Base-by-base conservation (phyloP, 2,113 vertebrate species). In the Galeopterus variegatus region DNA sequence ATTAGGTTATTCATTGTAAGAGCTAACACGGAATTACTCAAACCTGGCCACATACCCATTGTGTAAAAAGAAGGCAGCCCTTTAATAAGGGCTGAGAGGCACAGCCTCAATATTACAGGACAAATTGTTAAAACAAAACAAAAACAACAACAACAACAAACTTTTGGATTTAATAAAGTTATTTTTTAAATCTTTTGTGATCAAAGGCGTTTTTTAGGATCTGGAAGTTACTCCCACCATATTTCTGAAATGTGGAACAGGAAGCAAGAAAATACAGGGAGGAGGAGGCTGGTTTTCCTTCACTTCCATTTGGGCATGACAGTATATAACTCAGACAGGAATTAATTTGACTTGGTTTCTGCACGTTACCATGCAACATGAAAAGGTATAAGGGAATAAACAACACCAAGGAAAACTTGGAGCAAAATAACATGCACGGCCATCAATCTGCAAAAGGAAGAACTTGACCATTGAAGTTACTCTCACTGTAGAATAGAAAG, bases 401-500 rank as follows among this genome's bases (percentile, higher is more conserved):
- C 1, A 13, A 65, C 2, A 26, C 14, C 36, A 72, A n/a, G 33
- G 94, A 84, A 58, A 85, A 24, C 3, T 1, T 10, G 10, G 67
- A 31, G 24, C 45, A 70, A 73, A 91, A 65, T 21, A 65, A 80
- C 28, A 36, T 2, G 11, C 7, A 8, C 4, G n/a, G 7, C 48
- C 0, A 58, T 41, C 65, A 24, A 45, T 93, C 87, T 0, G 48
- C 86, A 95, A 21, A 60, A 62, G 56, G 85, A 82, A 97, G 76
- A 92, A 97, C 95, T 31, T 84, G 31, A 79, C 41, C 56, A 24
- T 73, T 28, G 50, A 45, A 80, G 36, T 70, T 94, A 81, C 69
- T 76, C 58, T 93, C 80, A 56, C 52, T 94, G 85, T 76, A 56
- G 95, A 95, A 54, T 24, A n/a, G 88, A 93, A 98, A 97, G 75